Conservation (phyloP, 2,888 invertebrate genomes). For the Eumacrocentrus americanus region DNA sequence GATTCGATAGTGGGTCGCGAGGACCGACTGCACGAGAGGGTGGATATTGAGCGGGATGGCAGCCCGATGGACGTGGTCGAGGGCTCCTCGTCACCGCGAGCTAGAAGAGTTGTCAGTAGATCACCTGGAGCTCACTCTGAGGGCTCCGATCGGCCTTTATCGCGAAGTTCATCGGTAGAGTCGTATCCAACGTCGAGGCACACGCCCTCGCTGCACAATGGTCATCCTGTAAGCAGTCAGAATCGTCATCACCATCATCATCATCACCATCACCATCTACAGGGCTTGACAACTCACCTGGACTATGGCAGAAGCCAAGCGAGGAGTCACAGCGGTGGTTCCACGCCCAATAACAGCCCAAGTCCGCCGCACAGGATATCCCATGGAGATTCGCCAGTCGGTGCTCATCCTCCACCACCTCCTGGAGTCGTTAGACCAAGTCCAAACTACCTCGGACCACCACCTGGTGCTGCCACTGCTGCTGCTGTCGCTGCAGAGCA, state of each 20-base stretch:
- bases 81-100: slow-evolving; percentile 54
- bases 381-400: slow-evolving; percentile 45
- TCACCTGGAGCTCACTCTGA: slow-evolving; percentile 65
- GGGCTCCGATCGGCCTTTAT: slow-evolving; percentile 60
- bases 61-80: slow-evolving; percentile 55
- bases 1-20: slow-evolving; percentile 82
- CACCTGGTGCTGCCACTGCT: slow-evolving; percentile 61
- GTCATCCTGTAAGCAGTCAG: slow-evolving; percentile 42
- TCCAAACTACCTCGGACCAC: slow-evolving; percentile 63
- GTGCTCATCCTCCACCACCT: slow-evolving; percentile 66
- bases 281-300: slow-evolving; percentile 44
- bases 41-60: slow-evolving; percentile 52
- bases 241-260: slow-evolving; percentile 41
- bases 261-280: slow-evolving; percentile 45
- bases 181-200: slow-evolving; percentile 54
- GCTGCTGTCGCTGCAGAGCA: slow-evolving; percentile 61
- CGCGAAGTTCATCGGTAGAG: slow-evolving; percentile 57
- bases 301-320: slow-evolving; percentile 47
- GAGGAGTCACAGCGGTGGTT: slow-evolving; percentile 58
- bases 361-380: slow-evolving; percentile 57
- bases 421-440: slow-evolving; percentile 63
- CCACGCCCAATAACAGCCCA: slow-evolving; percentile 58
- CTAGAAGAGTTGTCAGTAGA: slow-evolving; percentile 44
- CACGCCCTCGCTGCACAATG: slow-evolving; percentile 63
- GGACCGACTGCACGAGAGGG: slow-evolving; percentile 46